Conservation (phyloP, 2,113 vertebrate species). For the Tretioscincus oriximinensis region DNA sequence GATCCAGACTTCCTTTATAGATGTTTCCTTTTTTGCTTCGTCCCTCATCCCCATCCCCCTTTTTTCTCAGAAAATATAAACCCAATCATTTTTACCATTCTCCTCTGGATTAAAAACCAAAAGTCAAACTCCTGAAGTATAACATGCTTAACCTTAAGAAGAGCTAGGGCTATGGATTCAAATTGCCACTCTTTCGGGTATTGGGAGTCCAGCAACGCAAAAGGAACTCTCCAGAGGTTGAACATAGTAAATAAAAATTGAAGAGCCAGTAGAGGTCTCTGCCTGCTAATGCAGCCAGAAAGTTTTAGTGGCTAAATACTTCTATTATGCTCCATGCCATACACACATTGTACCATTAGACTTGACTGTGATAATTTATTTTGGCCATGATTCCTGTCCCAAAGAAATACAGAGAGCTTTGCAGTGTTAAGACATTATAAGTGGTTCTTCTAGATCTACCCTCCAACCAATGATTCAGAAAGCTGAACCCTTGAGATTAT, state of each 20-base stretch:
- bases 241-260: not conserved
- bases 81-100: not conserved
- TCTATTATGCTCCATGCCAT: no score
- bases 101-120: not conserved
- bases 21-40: not conserved
- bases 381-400: not conserved
- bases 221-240: not conserved
- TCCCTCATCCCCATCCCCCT: not conserved
- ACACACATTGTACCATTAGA: not conserved
- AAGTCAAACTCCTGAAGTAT: not conserved
- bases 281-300: no score
- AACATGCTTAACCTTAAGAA: not conserved
- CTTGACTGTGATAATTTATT: not conserved
- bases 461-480: no score
- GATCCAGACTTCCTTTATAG: not conserved
- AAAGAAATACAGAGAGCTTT: not conserved
- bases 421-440: not conserved
- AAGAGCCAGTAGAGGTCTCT: no score
- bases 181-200: no score
- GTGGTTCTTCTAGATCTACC: not conserved
- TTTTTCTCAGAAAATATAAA: not conserved
- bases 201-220: not conserved
- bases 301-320: no score
- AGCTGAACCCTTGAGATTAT: no score
- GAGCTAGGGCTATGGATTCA: not conserved